Conservation (phyloP, 2,888 invertebrate genomes). For the Diaprepes abbreviatus region DNA sequence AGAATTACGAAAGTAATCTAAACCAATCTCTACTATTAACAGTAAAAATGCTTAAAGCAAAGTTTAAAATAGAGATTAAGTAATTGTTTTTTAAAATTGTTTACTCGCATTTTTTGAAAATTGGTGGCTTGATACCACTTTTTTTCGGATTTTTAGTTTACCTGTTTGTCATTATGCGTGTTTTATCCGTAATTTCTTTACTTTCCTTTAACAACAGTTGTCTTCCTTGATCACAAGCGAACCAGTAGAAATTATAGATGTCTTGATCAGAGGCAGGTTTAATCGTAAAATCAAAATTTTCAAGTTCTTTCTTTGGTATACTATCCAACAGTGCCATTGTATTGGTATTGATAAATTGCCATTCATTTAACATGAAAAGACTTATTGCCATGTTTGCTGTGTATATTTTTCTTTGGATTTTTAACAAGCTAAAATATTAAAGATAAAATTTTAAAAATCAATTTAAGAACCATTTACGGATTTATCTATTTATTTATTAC, state of each 20-base stretch:
- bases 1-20: too few relatives aligned
- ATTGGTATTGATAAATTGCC: slow-evolving; percentile 80
- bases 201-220: slow-evolving; percentile 30
- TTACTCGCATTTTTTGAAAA: too few relatives aligned
- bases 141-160: too few relatives aligned
- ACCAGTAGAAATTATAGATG: slow-evolving; percentile 12
- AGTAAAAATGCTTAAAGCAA: too few relatives aligned
- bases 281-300: not conserved
- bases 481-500: too few relatives aligned
- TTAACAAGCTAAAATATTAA: slow-evolving; percentile 80
- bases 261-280: not conserved
- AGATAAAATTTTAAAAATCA: too few relatives aligned
- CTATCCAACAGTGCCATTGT: slow-evolving; percentile 56
- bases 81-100: too few relatives aligned
- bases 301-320: slow-evolving; percentile 17
- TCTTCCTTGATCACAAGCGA: slow-evolving; percentile 9
- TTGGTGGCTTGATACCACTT: too few relatives aligned
- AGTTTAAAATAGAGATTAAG: too few relatives aligned
- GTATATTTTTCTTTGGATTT: slow-evolving; percentile 84
- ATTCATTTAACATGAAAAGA: slow-evolving; percentile 82
- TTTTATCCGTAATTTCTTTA: slow-evolving; percentile 15
- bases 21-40: too few relatives aligned
- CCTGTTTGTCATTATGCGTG: slow-evolving; percentile 12
- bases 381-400: slow-evolving; percentile 78
- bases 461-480: too few relatives aligned